Base-by-base conservation (phyloP, 2,797 vertebrate genomes). In the Chanos chanos region DNA sequence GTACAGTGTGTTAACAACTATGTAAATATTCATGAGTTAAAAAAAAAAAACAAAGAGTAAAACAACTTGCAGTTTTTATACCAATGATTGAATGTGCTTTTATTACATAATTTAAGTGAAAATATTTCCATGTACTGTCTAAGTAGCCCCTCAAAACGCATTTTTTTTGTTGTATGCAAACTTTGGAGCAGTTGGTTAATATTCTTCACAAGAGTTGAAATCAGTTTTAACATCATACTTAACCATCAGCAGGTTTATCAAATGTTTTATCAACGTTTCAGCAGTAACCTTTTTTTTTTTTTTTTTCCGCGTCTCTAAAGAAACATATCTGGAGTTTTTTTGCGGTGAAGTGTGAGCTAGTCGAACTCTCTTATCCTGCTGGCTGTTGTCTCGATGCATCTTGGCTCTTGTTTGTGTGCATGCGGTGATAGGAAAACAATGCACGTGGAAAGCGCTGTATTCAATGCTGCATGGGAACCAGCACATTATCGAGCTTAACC, bases 1-100 rank as follows among this genome's bases (percentile, higher is more conserved):
- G 69, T 70, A 70, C 69, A 68, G 61, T 77, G 64, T 75, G 68
- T 77, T 66, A 78, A 83, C 64, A 78, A 72, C 75, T 85, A 80
- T 88, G 84, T 88, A 88, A 87, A 87, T 89, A 86, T 75, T 77
- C 70, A 63, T 64, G 58, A 74, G 72, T 89, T 91, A 88, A 71
- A 86, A 85, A 86, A 73, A 21, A 31, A 66, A 34, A 62, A 37
- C 52, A 28, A 36, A 12, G 61, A 71, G 80, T 81, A 88, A 81
- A 85, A 78, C 76, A 83, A 82, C 81, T 82, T 89, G 78, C 78
- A 86, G 83, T 85, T 91, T 92, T 94, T 92, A 85, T 88, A 90
- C 85, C 80, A 71, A 88, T 79, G 80, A 81, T 88, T 85, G 84
- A 84, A 89, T 88, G 87, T 89, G 83, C 83, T 89, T 88, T 89